Evolutionary conservation across 2,797 vertebrate genomes (phyloP), one percentile per base, ranked within the genome.

Genomic region (Chromobotia macracanthus): DNA sequence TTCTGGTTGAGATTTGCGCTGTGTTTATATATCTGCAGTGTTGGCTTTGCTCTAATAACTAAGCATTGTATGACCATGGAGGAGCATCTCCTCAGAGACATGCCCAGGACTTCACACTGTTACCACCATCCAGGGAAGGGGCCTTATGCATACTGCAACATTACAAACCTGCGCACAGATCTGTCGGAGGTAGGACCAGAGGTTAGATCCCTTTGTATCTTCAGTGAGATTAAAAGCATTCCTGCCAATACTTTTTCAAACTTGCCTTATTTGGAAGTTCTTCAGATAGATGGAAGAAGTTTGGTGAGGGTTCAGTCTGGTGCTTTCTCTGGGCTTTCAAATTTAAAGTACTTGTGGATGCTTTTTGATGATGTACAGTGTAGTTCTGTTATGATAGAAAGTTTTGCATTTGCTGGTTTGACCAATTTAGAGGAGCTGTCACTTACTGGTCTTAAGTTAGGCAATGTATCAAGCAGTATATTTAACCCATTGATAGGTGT

Each of bases 71-170:
- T 76, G 11, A 76, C 77, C 21, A 84, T 76, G 1, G 58, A 84
- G 15, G 82, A 88, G 74, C 44, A 82, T 75, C 72, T 75, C 6
- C 71, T 78, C 56, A n/a, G 12, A 13, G 82, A 88, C 44, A 69
- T 79, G 13, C 74, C 67, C 0, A 15, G 5, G 12, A 48, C 63
- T 1, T 1, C 72, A 9, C 10, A 35, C 1, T 84, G 82, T 66
- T 0, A 6, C 5, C 21, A 55, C 61, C 1, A 0, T 5, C 61
- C 83, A 28, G 84, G 81, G 9, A 65, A 35, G 55, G 80, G 87
- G 31, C 71, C 51, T 2, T 85, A 84, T 1, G 46, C 72, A 3
- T 58, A 88, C 58, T 86, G 85, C 75, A 75, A 73, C 21, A 25
- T 79, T 11, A 28, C 31, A 7, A 67, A 85, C 60, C 82, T 85